Evolutionary conservation across 2,113 vertebrate species (phyloP), one percentile per base, ranked within the genome.

Genomic region (Chloropsis hardwickii): DNA sequence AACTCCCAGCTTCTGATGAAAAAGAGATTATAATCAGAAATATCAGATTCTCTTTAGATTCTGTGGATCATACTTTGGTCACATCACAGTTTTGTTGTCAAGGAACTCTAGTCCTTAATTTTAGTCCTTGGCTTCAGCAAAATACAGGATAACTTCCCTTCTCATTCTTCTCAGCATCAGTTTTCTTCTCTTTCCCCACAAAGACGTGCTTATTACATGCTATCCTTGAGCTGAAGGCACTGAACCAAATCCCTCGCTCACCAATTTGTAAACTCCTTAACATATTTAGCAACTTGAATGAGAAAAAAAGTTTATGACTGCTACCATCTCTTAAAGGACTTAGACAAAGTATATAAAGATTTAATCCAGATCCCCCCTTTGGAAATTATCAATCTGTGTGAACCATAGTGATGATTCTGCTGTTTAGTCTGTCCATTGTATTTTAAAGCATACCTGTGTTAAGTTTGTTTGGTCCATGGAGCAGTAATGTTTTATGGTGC

Each of bases 211-310:
- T 80, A 90, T 77, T 17, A 19, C 28, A 44, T 18, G 16, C 15
- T 19, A 40, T 12, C 12, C 47, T 60, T 44, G 39, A 85, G 35
- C 10, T 77, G 58, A 93, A 94, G 70, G 3, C 29, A 19, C 25
- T 37, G 47, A 60, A 54, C 65, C 14, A 45, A 72, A 57, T 11
- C 51, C 23, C 8, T 81, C 61, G 5, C 19, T 77, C 17, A n/a
- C 4, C 5, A 24, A 2, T 70, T 70, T 77, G 66, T 45, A 66
- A 82, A 50, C 12, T 70, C 17, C 18, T 69, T 64, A 48, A 48
- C 0, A 0, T 39, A 40, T 62, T 20, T 80, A 39, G 16, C 16
- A 61, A 22, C 44, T 31, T 65, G 33, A 92, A 61, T 17, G 7
- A 67, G 9, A 20, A 61, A 88, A 37, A 89, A 60, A 11, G 4